Conservation (phyloP, 2,888 invertebrate species). For the Drosophila fulvimacula region DNA sequence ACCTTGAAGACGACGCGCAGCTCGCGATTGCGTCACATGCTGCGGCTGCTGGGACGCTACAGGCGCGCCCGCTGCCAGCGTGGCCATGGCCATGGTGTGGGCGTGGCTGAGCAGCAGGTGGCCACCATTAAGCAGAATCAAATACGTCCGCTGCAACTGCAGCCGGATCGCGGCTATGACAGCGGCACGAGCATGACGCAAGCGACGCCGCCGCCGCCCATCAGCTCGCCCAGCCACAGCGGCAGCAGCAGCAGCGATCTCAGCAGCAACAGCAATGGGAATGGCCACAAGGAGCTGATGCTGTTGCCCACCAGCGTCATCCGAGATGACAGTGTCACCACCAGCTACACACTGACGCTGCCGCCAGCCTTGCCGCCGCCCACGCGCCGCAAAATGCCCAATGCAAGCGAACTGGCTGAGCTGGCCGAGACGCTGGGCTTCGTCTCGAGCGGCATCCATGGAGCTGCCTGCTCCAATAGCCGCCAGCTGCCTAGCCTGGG, state of each 20-base stretch:
- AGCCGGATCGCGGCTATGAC: slow-evolving; percentile 48
- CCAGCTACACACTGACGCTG: slow-evolving; percentile 76
- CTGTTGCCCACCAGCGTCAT: slow-evolving; percentile 83
- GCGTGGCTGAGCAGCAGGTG: slow-evolving; percentile 54
- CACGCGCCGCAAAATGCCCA: slow-evolving; percentile 85
- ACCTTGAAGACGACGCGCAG: slow-evolving; percentile 58
- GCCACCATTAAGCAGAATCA: slow-evolving; percentile 84
- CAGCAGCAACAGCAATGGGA: slow-evolving; percentile 56
- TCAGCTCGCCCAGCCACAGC: slow-evolving; percentile 60
- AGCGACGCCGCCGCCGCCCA: slow-evolving; percentile 57
- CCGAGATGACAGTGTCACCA: slow-evolving; percentile 81
- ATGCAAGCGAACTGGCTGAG: slow-evolving; percentile 86
- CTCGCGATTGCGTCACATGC: slow-evolving; percentile 82
- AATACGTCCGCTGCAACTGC: slow-evolving; percentile 83
- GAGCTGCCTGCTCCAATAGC: slow-evolving; percentile 20
- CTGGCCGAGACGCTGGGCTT: slow-evolving; percentile 86
- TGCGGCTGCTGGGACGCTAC: slow-evolving; percentile 84
- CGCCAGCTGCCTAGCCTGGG: slow-evolving; percentile 73
- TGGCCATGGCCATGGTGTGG: slow-evolving; percentile 30
- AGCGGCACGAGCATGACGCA: slow-evolving; percentile 47
- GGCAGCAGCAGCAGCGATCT: slow-evolving; percentile 60
- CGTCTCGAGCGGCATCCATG: slow-evolving; percentile 57
- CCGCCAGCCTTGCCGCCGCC: slow-evolving; percentile 86
- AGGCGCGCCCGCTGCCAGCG: slow-evolving; percentile 83
- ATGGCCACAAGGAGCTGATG: slow-evolving; percentile 74